Evolutionary conservation across 2,888 invertebrate genomes (phyloP), one percentile per base, ranked within the genome.

Genomic region (Netelia melanura): DNA sequence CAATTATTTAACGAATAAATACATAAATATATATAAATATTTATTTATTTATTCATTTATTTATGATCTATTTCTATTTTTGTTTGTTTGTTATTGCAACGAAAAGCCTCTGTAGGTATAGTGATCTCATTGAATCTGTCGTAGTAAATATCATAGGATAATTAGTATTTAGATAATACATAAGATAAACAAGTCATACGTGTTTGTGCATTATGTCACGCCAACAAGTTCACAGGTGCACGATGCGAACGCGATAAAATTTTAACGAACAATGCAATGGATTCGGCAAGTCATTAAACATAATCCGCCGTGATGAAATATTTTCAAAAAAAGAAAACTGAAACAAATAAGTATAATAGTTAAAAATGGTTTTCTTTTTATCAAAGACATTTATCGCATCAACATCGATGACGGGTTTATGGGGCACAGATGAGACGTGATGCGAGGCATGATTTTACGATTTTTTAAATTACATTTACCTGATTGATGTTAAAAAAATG

Each of bases 201-300:
- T 89, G 87, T 89, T 86, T 90, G 91, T 90, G 91, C 90, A 90
- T 88, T 83, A 79, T 87, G 79, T 90, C 89, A 91, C 92, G 88
- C 89, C 90, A 90, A 91, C 90, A 90, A 90, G 84, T 88, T 89
- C 89, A 90, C 89, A 87, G 87, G 91, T 90, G 91, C 90, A 88
- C 82, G 81, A 88, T 89, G 87, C 82, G 79, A 88, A 88, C 87
- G 87, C 87, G 88, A 88, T 81, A 86, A 88, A 87, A 84, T 38
- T 86, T 70, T 23, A 68, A 62, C 52, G 38, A 48, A 64, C 9
- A 70, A 81, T 79, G 62, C 68, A 14, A 17, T 56, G 62, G 58
- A 77, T n/a, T 43, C 17, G 9, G 38, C 48, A 48, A 48, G 10
- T 48, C 48, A 30, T 30, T 30, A 30, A 30, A 30, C 11, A 14